These are phyloP conservation scores for Acanthococcus lagerstroemiae DNA, from an alignment of 2,888 invertebrate genomes.

Conservation along the genomic window DNA sequence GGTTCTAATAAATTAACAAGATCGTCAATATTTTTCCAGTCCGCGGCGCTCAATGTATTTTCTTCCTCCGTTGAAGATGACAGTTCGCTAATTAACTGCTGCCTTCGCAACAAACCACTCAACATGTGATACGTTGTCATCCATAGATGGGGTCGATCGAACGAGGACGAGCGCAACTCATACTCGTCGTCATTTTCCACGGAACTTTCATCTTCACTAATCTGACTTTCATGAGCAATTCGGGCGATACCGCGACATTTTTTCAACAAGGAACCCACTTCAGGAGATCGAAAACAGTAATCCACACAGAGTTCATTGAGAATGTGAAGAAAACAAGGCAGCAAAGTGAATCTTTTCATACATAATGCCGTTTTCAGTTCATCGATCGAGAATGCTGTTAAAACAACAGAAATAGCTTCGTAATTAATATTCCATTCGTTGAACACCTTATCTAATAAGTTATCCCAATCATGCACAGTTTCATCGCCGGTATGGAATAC, in stretches of 20 bases:
- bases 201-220: neutral
- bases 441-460: slow-evolving; percentile 41
- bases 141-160: slow-evolving; percentile 41
- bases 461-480: slow-evolving; percentile 42
- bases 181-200: slow-evolving; percentile 14
- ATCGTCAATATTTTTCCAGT: slow-evolving; percentile 44
- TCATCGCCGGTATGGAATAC: slow-evolving; percentile 43
- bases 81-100: slow-evolving; percentile 40
- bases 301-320: slow-evolving; percentile 40
- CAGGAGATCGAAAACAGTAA: slow-evolving; percentile 42
- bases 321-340: slow-evolving; percentile 44
- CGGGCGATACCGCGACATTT: slow-evolving; percentile 41
- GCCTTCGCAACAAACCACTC: slow-evolving; percentile 42
- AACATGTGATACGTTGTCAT: slow-evolving; percentile 45
- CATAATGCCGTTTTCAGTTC: slow-evolving; percentile 41
- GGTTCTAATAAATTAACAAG: slow-evolving; percentile 45
- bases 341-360: slow-evolving; percentile 41
- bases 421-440: slow-evolving; percentile 43
- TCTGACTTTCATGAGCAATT: slow-evolving; percentile 39
- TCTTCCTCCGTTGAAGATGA: slow-evolving; percentile 40
- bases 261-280: slow-evolving; percentile 41
- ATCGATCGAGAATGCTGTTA: slow-evolving; percentile 41
- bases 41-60: slow-evolving; percentile 41
- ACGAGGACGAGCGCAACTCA: slow-evolving; percentile 35
- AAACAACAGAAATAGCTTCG: slow-evolving; percentile 43